Conservation (phyloP, 2,797 vertebrate genomes). For the Rousettus madagascariensis region DNA sequence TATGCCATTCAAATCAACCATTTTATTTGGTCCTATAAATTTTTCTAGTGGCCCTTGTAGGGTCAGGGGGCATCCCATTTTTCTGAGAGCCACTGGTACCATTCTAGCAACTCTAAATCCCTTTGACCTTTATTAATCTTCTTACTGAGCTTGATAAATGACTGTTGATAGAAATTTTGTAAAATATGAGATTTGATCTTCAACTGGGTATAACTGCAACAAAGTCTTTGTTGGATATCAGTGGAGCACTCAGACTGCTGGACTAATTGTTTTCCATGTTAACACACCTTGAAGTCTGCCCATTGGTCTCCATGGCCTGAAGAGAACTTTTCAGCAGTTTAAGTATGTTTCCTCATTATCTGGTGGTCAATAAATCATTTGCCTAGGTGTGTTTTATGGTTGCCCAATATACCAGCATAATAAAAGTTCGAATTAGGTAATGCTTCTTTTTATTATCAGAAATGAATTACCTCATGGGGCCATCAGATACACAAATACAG, state of each 20-base stretch:
- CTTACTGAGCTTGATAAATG: conserved; percentile 67
- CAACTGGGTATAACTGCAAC: conserved; percentile 10
- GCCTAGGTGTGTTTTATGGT: conserved; percentile 48
- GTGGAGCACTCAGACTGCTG: conserved; percentile 65
- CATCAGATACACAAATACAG: conserved; percentile 60
- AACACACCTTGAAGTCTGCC: conserved; percentile 68
- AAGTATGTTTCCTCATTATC: conserved; percentile 73
- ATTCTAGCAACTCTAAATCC: conserved; percentile 31
- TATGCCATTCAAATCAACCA: neutral
- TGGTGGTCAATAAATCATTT: conserved; percentile 78
- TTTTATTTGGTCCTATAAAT: neutral
- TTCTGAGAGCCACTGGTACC: neutral
- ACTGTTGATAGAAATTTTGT: conserved; percentile 69
- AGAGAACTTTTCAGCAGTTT: conserved; percentile 60
- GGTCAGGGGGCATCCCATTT: conserved; percentile 48
- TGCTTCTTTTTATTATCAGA: conserved; percentile 55
- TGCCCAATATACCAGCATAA: conserved; percentile 46
- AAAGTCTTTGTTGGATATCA: conserved; percentile 77
- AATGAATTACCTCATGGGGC: conserved; percentile 76
- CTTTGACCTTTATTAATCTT: conserved; percentile 64
- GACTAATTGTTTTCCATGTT: conserved; percentile 72
- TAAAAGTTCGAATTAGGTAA: conserved; percentile 67
- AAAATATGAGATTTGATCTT: conserved; percentile 71
- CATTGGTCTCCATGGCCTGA: conserved; percentile 66
- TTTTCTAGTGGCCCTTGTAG: neutral